Evolutionary conservation across 2,113 vertebrate species (phyloP), one percentile per base, ranked within the genome.

Genomic region (Lagopus leucura): DNA sequence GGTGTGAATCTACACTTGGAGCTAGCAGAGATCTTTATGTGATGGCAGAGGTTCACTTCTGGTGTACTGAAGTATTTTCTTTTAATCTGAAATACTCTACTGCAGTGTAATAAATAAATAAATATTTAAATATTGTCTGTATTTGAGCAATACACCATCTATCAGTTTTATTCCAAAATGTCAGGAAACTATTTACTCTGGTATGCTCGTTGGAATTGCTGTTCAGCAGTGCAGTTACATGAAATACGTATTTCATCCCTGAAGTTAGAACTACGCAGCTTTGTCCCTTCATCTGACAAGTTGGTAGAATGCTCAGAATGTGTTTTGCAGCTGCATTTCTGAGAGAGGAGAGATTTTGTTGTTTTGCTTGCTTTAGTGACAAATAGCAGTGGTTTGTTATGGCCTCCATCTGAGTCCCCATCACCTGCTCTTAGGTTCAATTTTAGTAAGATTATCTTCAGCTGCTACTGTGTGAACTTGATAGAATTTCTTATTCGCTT

Each of bases 381-480:
- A 94, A 95, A 70, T 92, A 91, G 34, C 79, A 83, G 58, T 85
- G 91, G 88, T 90, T 88, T 77, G 21, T 18, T 93, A 18, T 80
- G 92, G 80, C 88, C 82, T 94, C 67, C 72, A 89, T 94, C 92
- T 85, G 50, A 76, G 75, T 66, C 45, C 66, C 12, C 47, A 32
- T 86, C 82, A 71, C 42, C 64, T 70, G 75, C 67, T 88, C 60
- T 54, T 71, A 73, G 45, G 45, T 30, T 86, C 17, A 38, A 61
- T 93, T 88, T 88, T 82, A 91, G 30, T 66, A 28, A 86, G 88
- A 82, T 91, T 95, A 88, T 92, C 67, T 92, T 82, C 83, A 83
- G 85, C 72, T 88, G 34, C 43, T 82, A 21, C n/a, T 80, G 79
- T 60, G 63, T 74, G 17, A 5, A 20, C 30, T 91, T 82, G 76